Conservation (phyloP, 2,797 vertebrate genomes). For the Florisuga fusca region DNA sequence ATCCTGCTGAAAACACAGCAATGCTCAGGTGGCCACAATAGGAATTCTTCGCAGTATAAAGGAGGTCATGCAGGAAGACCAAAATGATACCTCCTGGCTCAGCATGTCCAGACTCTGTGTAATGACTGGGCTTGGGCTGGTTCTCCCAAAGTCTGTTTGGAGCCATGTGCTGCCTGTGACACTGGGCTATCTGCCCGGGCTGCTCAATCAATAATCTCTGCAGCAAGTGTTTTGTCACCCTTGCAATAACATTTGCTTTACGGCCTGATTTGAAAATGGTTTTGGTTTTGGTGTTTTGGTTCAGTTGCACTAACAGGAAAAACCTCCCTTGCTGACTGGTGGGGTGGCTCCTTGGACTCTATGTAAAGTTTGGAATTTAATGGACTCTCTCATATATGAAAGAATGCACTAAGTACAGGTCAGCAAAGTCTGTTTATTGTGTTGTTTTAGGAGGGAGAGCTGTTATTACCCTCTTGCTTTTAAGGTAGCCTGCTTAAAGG, state of each 20-base stretch:
- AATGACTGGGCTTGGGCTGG: background rate
- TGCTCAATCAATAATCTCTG: background rate
- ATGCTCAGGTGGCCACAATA: background rate
- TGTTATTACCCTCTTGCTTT: constrained; percentile 54
- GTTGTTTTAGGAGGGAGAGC: background rate
- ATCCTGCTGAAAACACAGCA: background rate
- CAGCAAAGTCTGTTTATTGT: constrained; percentile 48
- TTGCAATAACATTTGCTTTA: background rate
- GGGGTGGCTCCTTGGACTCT: background rate
- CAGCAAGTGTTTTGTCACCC: background rate
- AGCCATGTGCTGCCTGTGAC: accelerated
- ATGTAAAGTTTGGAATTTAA: background rate
- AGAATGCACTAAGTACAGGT: constrained; percentile 61
- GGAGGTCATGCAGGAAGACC: background rate
- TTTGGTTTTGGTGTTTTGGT: background rate
- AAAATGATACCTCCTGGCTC: background rate
- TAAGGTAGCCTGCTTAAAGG: constrained; percentile 31
- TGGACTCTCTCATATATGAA: constrained; percentile 18
- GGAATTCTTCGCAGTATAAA: background rate
- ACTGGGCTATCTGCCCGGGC: background rate
- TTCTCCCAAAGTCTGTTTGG: background rate
- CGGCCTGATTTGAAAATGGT: background rate
- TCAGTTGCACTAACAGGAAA: background rate
- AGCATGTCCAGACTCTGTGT: background rate
- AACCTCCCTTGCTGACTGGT: background rate